Evolutionary conservation across 1,140 invertebrate genomes (phyloP).

Genomic region (Pseudomyrmex dendroicus): DNA sequence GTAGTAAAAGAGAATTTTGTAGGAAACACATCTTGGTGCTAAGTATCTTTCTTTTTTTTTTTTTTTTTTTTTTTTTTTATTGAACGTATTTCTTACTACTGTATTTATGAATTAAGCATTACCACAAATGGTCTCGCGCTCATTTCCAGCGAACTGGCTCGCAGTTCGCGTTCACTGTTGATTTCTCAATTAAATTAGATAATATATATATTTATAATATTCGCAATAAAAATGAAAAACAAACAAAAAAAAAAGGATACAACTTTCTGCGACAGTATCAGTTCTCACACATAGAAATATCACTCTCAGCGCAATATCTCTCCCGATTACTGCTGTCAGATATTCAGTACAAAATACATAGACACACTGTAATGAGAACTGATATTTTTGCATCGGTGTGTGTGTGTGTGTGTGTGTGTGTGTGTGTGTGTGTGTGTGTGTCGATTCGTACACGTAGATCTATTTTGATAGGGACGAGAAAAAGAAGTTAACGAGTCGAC

Average conservation of each 20-base stretch:
- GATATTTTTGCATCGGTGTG: background rate
- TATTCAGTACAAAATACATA: background rate
- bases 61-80: no score
- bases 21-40: conserved; percentile 50
- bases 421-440: no score
- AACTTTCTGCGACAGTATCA: background rate
- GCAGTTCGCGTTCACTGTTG: conserved; percentile 14
- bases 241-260: no score
- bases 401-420: no score
- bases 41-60: conserved; percentile 57
- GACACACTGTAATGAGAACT: background rate
- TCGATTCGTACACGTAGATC: background rate
- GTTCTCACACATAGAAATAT: background rate
- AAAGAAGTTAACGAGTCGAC: background rate
- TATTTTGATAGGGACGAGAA: conserved; percentile 8
- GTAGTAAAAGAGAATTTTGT: conserved; percentile 52
- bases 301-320: background rate
- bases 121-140: conserved; percentile 17
- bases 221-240: background rate
- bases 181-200: conserved; percentile 14
- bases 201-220: conserved; percentile 19
- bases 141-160: conserved; percentile 20
- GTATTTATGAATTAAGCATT: background rate
- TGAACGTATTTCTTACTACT: conserved; percentile 27
- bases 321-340: background rate